These are phyloP conservation scores for Acrobasis repandana DNA, from an alignment of 2,888 invertebrate species.

Conservation along the genomic window DNA sequence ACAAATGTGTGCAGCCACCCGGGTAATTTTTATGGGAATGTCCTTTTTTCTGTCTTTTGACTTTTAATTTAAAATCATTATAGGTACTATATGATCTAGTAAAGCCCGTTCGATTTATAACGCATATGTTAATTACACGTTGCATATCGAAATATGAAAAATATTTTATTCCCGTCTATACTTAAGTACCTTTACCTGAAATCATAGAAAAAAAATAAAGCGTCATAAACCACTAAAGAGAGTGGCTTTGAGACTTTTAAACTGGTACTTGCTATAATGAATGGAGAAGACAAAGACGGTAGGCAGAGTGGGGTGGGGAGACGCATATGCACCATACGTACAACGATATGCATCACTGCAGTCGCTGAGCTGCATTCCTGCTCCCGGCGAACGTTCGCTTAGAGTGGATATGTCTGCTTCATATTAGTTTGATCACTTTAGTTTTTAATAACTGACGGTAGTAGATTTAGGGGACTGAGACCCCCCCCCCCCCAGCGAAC, in stretches of 20 bases:
- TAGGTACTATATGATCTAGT: no score
- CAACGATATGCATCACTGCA: slow-evolving; percentile 79
- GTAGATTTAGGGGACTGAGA: slow-evolving; percentile 75
- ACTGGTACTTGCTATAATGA: slow-evolving; percentile 44
- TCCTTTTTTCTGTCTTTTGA: no score
- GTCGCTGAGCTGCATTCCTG: slow-evolving; percentile 78
- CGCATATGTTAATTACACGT: no score
- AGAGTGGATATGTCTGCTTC: slow-evolving; percentile 51
- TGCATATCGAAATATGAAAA: no score
- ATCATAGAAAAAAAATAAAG: slow-evolving; percentile 1
- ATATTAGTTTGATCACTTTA: background rate
- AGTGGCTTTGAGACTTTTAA: slow-evolving; percentile 21
- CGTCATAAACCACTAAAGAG: slow-evolving; percentile 12
- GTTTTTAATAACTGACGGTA: no score
- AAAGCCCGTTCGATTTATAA: no score
- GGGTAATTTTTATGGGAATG: no score
- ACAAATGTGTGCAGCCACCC: no score
- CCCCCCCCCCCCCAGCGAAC: slow-evolving; percentile 69
- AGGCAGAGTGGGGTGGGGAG: slow-evolving; percentile 46
- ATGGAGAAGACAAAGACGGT: slow-evolving; percentile 65
- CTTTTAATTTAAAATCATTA: no score
- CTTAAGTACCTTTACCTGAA: background rate
- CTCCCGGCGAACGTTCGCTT: slow-evolving; percentile 50
- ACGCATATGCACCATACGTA: slow-evolving; percentile 67
- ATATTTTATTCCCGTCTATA: no score